Conservation (phyloP, 1,140 invertebrate genomes). For the Acromyrmex heyeri region DNA sequence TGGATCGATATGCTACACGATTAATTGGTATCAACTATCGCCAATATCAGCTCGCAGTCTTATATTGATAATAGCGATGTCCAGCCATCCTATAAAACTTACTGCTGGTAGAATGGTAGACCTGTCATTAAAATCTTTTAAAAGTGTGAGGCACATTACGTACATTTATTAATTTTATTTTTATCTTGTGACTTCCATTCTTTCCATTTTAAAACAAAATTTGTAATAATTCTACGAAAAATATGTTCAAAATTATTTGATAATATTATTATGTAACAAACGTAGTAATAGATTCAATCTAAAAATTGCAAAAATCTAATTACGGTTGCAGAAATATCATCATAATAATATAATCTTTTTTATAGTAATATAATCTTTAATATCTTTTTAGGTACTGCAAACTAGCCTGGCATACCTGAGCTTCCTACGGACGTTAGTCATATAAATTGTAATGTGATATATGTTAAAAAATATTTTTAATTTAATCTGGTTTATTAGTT, state of each 20-base stretch:
- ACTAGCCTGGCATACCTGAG: conserved; percentile 52
- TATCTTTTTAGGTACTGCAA: conserved; percentile 38
- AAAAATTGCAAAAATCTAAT: neutral
- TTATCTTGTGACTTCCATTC: neutral
- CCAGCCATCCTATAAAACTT: conserved; percentile 70
- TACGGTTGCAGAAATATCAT: neutral
- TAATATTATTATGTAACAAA: neutral
- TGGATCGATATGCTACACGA: conserved; percentile 69
- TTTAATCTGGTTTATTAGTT: neutral
- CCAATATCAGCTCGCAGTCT: conserved; percentile 61
- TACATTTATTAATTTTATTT: neutral
- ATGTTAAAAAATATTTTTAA: neutral
- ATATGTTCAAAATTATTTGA: neutral
- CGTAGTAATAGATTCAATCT: neutral
- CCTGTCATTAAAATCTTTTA: conserved; percentile 64
- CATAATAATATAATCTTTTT: neutral
- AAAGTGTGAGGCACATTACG: conserved; percentile 49
- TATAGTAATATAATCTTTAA: neutral
- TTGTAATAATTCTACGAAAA: neutral
- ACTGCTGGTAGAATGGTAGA: conserved; percentile 76
- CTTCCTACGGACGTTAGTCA: conserved; percentile 48
- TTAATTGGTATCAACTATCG: conserved; percentile 76
- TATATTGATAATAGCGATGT: conserved; percentile 71
- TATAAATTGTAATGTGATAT: conserved; percentile 34
- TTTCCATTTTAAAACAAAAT: neutral